Evolutionary conservation across 2,888 invertebrate species (phyloP).

Genomic region (Heteropelma amictum): DNA sequence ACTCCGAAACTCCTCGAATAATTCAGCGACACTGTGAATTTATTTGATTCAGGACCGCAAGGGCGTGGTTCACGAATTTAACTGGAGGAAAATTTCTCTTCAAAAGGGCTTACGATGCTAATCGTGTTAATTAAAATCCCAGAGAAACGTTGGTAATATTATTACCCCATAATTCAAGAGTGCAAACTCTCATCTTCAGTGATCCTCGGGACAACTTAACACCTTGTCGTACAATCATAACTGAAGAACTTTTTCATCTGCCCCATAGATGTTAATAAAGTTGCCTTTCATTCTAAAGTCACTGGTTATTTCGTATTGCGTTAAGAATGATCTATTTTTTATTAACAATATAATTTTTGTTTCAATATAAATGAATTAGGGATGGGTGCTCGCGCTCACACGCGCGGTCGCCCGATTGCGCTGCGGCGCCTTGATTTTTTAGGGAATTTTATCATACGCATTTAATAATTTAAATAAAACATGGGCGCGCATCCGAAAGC

Average conservation of each 20-base stretch:
- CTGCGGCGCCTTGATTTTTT: too few species aligned
- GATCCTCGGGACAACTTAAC: background rate
- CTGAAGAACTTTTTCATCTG: background rate
- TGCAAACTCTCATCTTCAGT: constrained; percentile 18
- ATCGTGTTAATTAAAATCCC: constrained; percentile 76
- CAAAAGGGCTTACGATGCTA: constrained; percentile 58
- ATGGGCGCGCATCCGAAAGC: too few species aligned
- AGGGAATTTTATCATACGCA: too few species aligned
- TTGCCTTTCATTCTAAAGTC: background rate
- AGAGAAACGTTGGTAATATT: constrained; percentile 75
- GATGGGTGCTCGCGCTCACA: too few species aligned
- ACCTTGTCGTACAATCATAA: constrained; percentile 5
- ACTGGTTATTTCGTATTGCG: background rate
- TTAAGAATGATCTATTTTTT: too few species aligned
- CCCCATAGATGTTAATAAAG: background rate
- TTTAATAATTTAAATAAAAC: too few species aligned
- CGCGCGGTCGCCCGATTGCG: too few species aligned
- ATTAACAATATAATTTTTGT: too few species aligned
- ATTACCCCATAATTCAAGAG: constrained; percentile 56
- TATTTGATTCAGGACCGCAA: background rate
- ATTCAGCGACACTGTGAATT: background rate
- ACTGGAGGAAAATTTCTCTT: background rate
- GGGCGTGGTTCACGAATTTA: background rate
- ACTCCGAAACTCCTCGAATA: background rate
- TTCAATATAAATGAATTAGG: too few species aligned